Evolutionary conservation across 2,113 vertebrate genomes (phyloP).

Genomic region (Oryzias curvinotus): DNA sequence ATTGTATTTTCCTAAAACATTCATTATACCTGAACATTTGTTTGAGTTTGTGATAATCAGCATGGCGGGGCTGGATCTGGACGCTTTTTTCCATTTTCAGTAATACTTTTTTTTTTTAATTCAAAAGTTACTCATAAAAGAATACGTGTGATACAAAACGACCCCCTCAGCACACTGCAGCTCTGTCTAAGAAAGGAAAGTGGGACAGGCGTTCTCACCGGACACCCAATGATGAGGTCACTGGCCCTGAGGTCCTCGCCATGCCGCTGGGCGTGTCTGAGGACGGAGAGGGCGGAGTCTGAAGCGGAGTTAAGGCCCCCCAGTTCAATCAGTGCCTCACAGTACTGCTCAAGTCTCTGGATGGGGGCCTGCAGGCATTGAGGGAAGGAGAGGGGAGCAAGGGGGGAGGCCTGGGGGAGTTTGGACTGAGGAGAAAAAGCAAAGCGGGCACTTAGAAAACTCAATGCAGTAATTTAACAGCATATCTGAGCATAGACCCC

Average conservation of each 20-base stretch:
- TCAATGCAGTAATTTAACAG: too few relatives aligned
- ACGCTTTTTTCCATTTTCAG: too few relatives aligned
- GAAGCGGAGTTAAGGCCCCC: conserved; percentile 81
- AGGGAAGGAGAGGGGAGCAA: conserved; percentile 74
- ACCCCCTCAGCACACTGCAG: too few relatives aligned
- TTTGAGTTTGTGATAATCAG: too few relatives aligned
- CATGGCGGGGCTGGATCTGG: too few relatives aligned
- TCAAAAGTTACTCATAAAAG: too few relatives aligned
- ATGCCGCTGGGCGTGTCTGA: conserved; percentile 81
- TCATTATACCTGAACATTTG: too few relatives aligned
- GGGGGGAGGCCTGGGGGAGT: conserved; percentile 62
- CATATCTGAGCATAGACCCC: too few relatives aligned
- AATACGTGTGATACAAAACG: too few relatives aligned
- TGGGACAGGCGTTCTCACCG: conserved; percentile 74
- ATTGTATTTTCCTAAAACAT: too few relatives aligned
- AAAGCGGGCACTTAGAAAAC: too few relatives aligned
- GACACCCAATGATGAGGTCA: conserved; percentile 87
- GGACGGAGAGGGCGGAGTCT: conserved; percentile 81
- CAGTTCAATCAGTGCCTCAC: conserved; percentile 83
- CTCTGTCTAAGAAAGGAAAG: conserved; percentile 38
- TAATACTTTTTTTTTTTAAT: too few relatives aligned
- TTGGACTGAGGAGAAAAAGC: conserved; percentile 56
- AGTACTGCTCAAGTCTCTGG: conserved; percentile 84
- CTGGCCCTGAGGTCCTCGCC: conserved; percentile 87
- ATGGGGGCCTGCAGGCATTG: conserved; percentile 80